Evolutionary conservation across 2,797 vertebrate species (phyloP).

Genomic region (Toxotes lorentzi): DNA sequence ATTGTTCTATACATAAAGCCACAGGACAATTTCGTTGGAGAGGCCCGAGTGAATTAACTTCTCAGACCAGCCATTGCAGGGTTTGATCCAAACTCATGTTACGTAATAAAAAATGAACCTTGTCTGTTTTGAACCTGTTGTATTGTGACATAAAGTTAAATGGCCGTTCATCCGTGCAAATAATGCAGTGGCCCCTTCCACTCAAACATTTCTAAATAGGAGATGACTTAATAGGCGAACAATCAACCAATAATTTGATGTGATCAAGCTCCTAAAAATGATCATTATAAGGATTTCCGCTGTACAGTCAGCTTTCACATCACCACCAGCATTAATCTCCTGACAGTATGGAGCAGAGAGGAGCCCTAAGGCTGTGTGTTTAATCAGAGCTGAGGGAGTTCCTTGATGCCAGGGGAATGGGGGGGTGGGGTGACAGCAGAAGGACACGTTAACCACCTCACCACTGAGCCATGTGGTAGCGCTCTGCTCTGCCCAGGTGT

Average conservation of each 20-base stretch:
- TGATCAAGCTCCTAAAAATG: constrained; percentile 7
- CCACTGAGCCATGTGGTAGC: constrained; percentile 80
- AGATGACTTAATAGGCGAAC: constrained; percentile 8
- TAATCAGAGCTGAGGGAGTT: constrained; percentile 70
- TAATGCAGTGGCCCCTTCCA: background rate
- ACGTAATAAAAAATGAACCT: background rate
- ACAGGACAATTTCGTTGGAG: constrained; percentile 6
- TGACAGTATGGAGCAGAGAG: constrained; percentile 42
- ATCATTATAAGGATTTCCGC: constrained; percentile 48
- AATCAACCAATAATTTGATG: constrained; percentile 10
- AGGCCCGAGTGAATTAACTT: background rate
- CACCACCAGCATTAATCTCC: constrained; percentile 44
- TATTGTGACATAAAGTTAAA: background rate
- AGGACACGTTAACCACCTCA: constrained; percentile 74
- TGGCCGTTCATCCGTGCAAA: background rate
- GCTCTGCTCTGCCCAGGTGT: constrained; percentile 82
- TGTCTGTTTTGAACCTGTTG: background rate
- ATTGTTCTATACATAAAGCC: background rate
- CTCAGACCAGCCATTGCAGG: background rate
- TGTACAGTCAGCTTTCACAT: constrained; percentile 35
- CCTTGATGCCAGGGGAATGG: constrained; percentile 46
- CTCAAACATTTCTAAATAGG: background rate
- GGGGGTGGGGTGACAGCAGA: constrained; percentile 64
- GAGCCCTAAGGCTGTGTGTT: constrained; percentile 58
- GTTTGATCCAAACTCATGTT: constrained; percentile 4